Percentiles rank a stretch among this genome's conserved stretches.
These are phyloP conservation scores for Drosophila navojoa DNA, from an alignment of 1,140 invertebrate genomes.

Conservation along the genomic window DNA sequence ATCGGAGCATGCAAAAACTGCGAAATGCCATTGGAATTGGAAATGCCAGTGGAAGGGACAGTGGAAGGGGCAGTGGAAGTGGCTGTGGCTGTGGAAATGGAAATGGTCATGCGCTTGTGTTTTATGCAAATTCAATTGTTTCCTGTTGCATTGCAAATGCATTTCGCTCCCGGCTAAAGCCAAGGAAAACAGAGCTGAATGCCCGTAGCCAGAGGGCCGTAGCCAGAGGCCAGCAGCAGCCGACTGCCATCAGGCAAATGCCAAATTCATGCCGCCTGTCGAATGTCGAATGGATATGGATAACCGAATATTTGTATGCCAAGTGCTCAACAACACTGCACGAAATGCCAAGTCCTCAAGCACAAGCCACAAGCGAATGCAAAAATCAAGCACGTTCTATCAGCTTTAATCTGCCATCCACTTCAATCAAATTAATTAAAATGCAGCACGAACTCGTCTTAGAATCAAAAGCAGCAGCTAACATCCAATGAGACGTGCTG, in stretches of 20 bases:
- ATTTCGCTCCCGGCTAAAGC: conserved; percentile 22
- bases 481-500: neutral
- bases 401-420: conserved; percentile 1
- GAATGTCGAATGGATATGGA: conserved; percentile 34
- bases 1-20: conserved; percentile 44
- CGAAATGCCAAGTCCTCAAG: neutral
- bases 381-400: neutral
- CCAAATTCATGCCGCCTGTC: conserved; percentile 29
- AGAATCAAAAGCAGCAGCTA: no score
- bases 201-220: neutral
- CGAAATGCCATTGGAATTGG: conserved; percentile 55
- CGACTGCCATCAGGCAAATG: conserved; percentile 35
- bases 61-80: conserved; percentile 2
- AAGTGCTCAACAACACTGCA: conserved; percentile 19
- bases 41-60: no score
- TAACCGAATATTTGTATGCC: conserved; percentile 12
- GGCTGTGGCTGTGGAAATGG: conserved; percentile 6
- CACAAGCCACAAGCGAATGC: conserved; percentile 1
- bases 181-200: no score
- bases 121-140: conserved; percentile 81
- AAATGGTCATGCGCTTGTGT: conserved; percentile 52
- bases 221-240: conserved; percentile 15
- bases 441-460: neutral
- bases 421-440: neutral
- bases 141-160: conserved; percentile 75